Base-by-base conservation (phyloP, 2,113 vertebrate genomes). In the Dissostichus mawsoni region DNA sequence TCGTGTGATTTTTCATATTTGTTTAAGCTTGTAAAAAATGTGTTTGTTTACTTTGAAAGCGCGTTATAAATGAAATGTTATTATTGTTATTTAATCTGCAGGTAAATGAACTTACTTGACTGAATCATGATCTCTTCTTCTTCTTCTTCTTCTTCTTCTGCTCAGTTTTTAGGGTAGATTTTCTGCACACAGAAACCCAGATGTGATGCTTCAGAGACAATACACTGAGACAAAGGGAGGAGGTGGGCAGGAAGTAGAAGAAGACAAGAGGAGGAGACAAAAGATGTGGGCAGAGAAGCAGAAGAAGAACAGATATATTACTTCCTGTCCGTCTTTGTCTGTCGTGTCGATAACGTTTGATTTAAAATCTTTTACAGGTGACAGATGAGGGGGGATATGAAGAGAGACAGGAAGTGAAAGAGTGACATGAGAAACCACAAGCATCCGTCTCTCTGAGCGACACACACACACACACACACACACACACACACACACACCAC, bases 401-500 rank as follows among this genome's bases (percentile, higher is more conserved):
- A n/a, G 33, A 62, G 17, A 44, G 17, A 62, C 33, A 44, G 88
- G 90, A 92, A 92, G 74, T 89, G 78, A 90, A 77, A 86, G 74
- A 64, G 76, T 92, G 90, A 92, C 88, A 78, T 71, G 59, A 78
- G 10, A 86, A 89, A 89, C 90, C 90, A 81, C 90, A 74, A 53
- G 68, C 87, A 84, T 90, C 87, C 85, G 84, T 79, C 79, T 63
- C 25, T 72, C 74, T 29, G 76, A 69, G 45, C 47, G 17, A 76
- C 29, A 0, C 69, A 0, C 57, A 8, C 63, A 12, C 45, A n/a
- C 52, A 3, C 53, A 18, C 53, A 18, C 62, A 59, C 47, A 50
- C 45, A 44, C 45, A 53, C 29, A 65, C 13, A n/a, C n/a, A n/a
- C n/a, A n/a, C n/a, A n/a, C n/a, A n/a, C n/a, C n/a, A n/a, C n/a